Evolutionary conservation across 2,797 vertebrate species (phyloP).

Genomic region (Coreius guichenoti): DNA sequence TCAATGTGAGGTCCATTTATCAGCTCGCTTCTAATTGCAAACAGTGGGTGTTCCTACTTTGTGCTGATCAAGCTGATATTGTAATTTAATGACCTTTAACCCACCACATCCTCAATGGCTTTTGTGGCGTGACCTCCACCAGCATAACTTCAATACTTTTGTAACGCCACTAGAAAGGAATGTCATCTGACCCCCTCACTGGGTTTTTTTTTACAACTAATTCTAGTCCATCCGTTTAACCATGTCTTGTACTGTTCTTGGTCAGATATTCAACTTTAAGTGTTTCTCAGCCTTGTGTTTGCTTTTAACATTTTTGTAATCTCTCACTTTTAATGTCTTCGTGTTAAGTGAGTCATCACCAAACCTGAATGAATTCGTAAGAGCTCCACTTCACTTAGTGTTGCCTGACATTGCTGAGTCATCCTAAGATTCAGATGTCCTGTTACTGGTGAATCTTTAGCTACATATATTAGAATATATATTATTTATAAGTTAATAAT

Average conservation of each 20-base stretch:
- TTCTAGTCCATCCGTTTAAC: not conserved
- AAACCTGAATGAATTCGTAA: not conserved
- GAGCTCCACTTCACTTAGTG: not conserved
- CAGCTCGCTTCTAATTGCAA: slow-evolving; percentile 41
- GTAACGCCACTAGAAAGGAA: slow-evolving; percentile 1
- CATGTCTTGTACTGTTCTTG: not conserved
- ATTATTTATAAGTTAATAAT: not conserved
- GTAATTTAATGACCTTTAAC: slow-evolving; percentile 39
- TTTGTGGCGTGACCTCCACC: slow-evolving; percentile 27
- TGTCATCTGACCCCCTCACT: not conserved
- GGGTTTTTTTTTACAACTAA: not conserved
- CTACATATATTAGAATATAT: not conserved
- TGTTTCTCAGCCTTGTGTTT: not conserved
- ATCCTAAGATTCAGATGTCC: slow-evolving; percentile 4
- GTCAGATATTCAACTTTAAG: not conserved
- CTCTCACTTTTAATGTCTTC: not conserved
- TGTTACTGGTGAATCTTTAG: not conserved
- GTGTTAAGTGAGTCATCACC: slow-evolving; percentile 1
- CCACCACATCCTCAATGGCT: slow-evolving; percentile 14
- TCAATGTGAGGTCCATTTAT: slow-evolving; percentile 42
- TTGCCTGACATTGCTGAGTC: not conserved
- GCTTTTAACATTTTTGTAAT: not conserved
- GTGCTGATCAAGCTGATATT: slow-evolving; percentile 39
- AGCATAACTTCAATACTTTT: not conserved
- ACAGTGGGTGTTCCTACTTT: slow-evolving; percentile 21